phyloP scores from a whole-genome alignment of 1,140 invertebrate species.

The Sycophila sp. region DNA sequence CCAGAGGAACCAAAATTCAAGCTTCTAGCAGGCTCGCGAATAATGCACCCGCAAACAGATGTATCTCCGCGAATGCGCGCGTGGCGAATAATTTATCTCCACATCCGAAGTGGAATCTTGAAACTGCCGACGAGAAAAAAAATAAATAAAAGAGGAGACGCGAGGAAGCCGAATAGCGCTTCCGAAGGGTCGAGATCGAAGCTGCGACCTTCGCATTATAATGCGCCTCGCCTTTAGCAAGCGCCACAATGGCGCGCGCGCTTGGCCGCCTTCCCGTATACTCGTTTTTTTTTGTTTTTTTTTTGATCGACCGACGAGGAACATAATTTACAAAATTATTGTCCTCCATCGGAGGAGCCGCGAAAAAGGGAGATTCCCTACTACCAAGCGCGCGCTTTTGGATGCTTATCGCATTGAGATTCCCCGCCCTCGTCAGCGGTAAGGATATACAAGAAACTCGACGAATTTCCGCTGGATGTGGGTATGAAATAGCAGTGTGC shows the following conservation, averaged over 20 bases:
- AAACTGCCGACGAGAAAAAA: not conserved
- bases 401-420: not conserved
- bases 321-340: constrained; percentile 33
- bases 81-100: constrained; percentile 20
- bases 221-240: no score
- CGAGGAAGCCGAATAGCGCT: constrained; percentile 1
- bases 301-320: not conserved
- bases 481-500: no score
- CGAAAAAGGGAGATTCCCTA: no score
- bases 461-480: no score
- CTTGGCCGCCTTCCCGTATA: not conserved
- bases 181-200: constrained; percentile 15
- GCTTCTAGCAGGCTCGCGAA: not conserved
- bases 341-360: no score
- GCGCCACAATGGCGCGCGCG: no score
- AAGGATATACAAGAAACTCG: no score
- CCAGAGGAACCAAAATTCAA: not conserved
- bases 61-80: not conserved
- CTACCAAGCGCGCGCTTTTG: no score
- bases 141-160: not conserved
- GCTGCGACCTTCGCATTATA: not conserved
- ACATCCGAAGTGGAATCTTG: not conserved
- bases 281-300: not conserved
- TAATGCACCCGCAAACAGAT: not conserved
- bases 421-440: no score